Percentiles rank a stretch among this genome's conserved stretches.
Evolutionary conservation across 1,140 invertebrate genomes (phyloP).

Genomic region (Megalonaias nervosa): DNA sequence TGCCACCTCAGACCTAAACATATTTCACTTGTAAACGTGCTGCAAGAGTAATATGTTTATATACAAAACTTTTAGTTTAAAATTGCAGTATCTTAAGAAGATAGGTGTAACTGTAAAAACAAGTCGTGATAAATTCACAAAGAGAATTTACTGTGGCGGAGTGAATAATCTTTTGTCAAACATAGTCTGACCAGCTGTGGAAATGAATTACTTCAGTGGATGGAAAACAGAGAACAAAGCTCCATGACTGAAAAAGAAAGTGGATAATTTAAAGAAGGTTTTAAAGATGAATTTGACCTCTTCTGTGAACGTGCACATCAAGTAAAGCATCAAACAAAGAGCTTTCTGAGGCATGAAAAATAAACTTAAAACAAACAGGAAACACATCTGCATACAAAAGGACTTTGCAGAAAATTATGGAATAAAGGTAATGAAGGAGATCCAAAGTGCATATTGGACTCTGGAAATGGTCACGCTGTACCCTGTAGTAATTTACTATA

Average conservation of each 20-base stretch:
- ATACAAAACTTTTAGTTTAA: slow-evolving; percentile 19
- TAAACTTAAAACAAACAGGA: slow-evolving; percentile 14
- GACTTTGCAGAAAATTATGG: slow-evolving; percentile 40
- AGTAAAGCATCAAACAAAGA: slow-evolving; percentile 21
- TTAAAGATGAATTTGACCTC: slow-evolving; percentile 3
- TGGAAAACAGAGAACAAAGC: slow-evolving; percentile 21
- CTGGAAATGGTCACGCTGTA: slow-evolving; percentile 26
- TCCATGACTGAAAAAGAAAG: slow-evolving; percentile 1
- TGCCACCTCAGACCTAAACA: slow-evolving; percentile 17
- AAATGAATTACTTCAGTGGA: slow-evolving; percentile 16
- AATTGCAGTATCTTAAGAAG: slow-evolving; percentile 5
- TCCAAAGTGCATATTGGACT: slow-evolving; percentile 39
- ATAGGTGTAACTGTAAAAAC: background rate
- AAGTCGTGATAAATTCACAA: slow-evolving; percentile 5
- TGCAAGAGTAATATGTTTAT: slow-evolving; percentile 9
- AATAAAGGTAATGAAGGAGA: slow-evolving; percentile 25
- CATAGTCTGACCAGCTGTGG: slow-evolving; percentile 4
- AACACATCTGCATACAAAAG: slow-evolving; percentile 27
- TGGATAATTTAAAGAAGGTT: slow-evolving; percentile 3
- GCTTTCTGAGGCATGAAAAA: slow-evolving; percentile 29
- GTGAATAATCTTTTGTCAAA: background rate
- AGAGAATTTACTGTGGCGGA: background rate
- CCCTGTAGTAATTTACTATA: slow-evolving; percentile 31
- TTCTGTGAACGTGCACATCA: slow-evolving; percentile 21
- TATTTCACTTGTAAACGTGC: slow-evolving; percentile 14